Evolutionary conservation across 1,140 invertebrate species (phyloP).

Genomic region (Drosophila paulistorum): DNA sequence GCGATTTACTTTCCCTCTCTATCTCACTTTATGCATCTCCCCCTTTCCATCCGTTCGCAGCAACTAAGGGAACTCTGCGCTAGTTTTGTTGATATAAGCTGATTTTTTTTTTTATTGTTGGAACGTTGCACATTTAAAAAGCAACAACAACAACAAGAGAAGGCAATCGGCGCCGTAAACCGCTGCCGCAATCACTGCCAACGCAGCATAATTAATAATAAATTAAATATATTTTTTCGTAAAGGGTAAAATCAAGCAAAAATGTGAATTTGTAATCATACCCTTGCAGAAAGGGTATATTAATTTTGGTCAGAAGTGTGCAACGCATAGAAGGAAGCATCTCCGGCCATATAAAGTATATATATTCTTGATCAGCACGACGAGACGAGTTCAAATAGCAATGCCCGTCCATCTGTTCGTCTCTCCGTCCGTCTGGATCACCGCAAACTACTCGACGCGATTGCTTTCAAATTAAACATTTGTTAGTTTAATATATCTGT

Average conservation of each 20-base stretch:
- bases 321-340: no score
- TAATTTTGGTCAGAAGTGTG: no score
- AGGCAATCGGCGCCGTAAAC: not conserved
- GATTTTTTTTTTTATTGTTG: slow-evolving; percentile 45
- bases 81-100: slow-evolving; percentile 66
- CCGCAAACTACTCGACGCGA: no score
- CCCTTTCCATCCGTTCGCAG: not conserved
- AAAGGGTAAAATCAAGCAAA: slow-evolving; percentile 48
- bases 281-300: no score
- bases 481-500: no score
- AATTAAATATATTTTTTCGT: slow-evolving; percentile 40
- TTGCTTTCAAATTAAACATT: no score
- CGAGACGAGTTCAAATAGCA: no score
- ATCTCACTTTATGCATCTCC: not conserved
- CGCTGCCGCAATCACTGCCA: slow-evolving; percentile 14
- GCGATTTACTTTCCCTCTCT: slow-evolving; percentile 37
- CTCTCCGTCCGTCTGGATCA: no score
- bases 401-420: no score
- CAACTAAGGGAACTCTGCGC: slow-evolving; percentile 18
- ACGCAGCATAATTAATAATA: slow-evolving; percentile 35
- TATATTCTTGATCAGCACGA: no score
- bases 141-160: not conserved
- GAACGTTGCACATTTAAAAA: slow-evolving; percentile 39
- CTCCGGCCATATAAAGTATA: no score
- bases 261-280: slow-evolving; percentile 35